Base-by-base conservation (phyloP, 2,113 vertebrate genomes). In the Salvelinus namaycush region DNA sequence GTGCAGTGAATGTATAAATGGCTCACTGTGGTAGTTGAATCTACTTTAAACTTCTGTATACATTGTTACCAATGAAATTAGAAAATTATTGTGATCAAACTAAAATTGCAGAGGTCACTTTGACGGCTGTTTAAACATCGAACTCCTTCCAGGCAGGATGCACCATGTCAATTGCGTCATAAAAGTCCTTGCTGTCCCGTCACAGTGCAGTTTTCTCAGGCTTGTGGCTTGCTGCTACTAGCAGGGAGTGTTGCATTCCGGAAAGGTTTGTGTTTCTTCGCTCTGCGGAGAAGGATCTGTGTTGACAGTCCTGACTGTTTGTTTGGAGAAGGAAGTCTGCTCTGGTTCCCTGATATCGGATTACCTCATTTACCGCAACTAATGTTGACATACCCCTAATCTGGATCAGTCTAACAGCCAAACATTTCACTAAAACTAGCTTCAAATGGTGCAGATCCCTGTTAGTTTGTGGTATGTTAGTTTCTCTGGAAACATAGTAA, bases 261-360 rank as follows among this genome's bases (percentile, higher is more conserved):
- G 13, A 64, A 78, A 34, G 60, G 62, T 75, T 72, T 76, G 44
- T 66, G 8, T 29, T 81, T 75, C 80, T 67, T 62, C 60, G 74
- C n/a, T 64, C 6, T 29, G 59, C 16, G 73, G 49, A 62, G 59
- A 72, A 49, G 39, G n/a, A 51, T 49, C 73, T 16, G 67, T 49
- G 54, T 72, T 74, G 44, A 78, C 57, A 76, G 80, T 57, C n/a
- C 62, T 66, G 48, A 27, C 26, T 51, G 62, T 72, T 85, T 87
- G 77, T 78, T 81, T 84, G 54, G 69, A 74, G 80, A 82, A 81
- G 81, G 82, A 89, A 87, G 77, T 31, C 51, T 44, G 62, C 67
- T 16, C 31, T 78, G 76, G 76, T 80, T 80, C 69, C 71, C 75
- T 39, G 39, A 74, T 78, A 77, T 84, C 74, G 44, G 62, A 77